These are phyloP conservation scores for Drosophila navojoa DNA, from an alignment of 1,140 invertebrate species.

Conservation along the genomic window DNA sequence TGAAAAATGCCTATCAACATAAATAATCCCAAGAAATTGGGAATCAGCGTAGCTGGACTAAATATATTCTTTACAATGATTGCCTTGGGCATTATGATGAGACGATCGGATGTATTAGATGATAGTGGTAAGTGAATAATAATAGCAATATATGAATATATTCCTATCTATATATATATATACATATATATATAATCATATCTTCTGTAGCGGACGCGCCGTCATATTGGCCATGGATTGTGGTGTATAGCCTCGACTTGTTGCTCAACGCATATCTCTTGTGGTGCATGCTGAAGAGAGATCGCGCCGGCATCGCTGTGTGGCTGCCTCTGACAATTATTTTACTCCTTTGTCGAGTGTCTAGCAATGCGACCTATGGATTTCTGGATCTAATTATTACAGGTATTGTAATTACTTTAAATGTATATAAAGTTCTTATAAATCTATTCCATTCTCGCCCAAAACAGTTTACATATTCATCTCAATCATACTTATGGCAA, in stretches of 20 bases:
- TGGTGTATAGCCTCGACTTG: neutral
- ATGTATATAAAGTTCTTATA: too few species aligned
- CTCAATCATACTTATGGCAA: neutral
- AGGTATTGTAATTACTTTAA: neutral
- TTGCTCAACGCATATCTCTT: constrained; percentile 2
- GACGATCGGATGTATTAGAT: neutral
- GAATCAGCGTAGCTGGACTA: neutral
- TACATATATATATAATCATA: neutral
- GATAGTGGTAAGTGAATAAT: neutral
- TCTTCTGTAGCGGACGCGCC: neutral
- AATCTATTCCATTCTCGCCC: neutral
- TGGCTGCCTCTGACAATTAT: neutral
- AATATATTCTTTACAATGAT: constrained; percentile 2
- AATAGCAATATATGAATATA: neutral
- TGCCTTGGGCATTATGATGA: neutral
- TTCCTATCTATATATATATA: neutral
- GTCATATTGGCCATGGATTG: neutral
- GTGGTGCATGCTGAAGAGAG: neutral
- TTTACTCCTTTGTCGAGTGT: neutral
- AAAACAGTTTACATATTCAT: neutral
- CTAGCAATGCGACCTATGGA: neutral
- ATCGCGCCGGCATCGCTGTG: neutral
- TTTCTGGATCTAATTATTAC: neutral
- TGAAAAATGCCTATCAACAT: neutral
- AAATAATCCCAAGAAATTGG: neutral